Conservation (phyloP, 2,113 vertebrate genomes). For the Neolamprologus devosi region DNA sequence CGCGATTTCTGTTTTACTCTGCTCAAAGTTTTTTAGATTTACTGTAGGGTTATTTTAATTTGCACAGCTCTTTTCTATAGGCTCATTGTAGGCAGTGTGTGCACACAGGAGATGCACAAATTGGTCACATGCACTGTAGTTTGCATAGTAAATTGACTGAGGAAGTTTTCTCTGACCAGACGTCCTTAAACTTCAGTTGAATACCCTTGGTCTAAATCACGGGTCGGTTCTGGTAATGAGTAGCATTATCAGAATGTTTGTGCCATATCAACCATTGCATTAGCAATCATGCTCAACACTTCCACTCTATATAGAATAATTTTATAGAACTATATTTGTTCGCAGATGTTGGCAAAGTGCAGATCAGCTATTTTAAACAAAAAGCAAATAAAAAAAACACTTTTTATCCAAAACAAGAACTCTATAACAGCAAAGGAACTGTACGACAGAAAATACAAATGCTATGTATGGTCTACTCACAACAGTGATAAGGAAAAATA, state of each 20-base stretch:
- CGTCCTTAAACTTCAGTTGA: not conserved
- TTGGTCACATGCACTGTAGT: rapidly evolving
- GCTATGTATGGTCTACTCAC: not conserved
- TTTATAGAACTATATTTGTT: not conserved
- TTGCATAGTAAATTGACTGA: not conserved
- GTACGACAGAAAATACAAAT: rapidly evolving
- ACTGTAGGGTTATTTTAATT: not conserved
- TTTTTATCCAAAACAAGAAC: not conserved
- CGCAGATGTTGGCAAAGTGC: not conserved
- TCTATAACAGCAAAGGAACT: not conserved
- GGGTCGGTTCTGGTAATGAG: not conserved
- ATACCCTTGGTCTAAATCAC: rapidly evolving
- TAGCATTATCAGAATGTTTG: rapidly evolving
- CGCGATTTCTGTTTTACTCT: not conserved
- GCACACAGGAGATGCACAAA: not conserved
- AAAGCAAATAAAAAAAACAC: not conserved
- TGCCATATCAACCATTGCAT: not conserved
- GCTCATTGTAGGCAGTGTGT: not conserved
- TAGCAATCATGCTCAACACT: not conserved
- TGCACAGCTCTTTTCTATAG: not conserved
- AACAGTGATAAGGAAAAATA: not conserved
- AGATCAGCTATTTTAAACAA: not conserved
- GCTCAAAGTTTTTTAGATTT: not conserved
- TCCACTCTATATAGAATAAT: not conserved
- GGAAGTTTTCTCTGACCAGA: not conserved